Conservation (phyloP, 1,140 invertebrate genomes). For the Lasioglossum baleicum region DNA sequence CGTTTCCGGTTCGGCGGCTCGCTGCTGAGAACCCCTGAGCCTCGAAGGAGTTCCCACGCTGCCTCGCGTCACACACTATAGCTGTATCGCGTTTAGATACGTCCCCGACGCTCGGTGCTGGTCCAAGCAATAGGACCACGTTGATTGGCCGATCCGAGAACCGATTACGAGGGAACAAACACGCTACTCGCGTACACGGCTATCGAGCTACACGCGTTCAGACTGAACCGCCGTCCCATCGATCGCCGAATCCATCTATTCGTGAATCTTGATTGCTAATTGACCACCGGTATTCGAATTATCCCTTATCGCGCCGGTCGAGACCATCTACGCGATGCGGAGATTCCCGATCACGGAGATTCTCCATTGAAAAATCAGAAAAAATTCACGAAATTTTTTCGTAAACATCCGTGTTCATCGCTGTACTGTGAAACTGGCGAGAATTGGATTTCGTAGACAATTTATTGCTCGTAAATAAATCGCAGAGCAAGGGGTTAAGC, state of each 20-base stretch:
- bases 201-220: not conserved
- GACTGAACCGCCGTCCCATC: not conserved
- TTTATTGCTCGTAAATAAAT: too few relatives aligned
- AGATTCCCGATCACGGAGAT: too few relatives aligned
- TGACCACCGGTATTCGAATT: not conserved
- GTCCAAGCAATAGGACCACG: conserved; percentile 55
- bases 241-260: not conserved
- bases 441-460: too few relatives aligned
- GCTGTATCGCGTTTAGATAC: conserved; percentile 66
- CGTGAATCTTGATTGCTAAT: not conserved
- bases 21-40: conserved; percentile 63
- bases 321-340: too few relatives aligned
- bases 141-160: conserved; percentile 66
- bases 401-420: too few relatives aligned
- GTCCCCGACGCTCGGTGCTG: conserved; percentile 39
- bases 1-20: conserved; percentile 38
- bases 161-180: conserved; percentile 55
- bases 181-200: conserved; percentile 14
- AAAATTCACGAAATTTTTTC: too few relatives aligned
- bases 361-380: too few relatives aligned
- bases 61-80: conserved; percentile 57
- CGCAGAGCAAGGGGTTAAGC: too few relatives aligned
- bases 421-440: too few relatives aligned
- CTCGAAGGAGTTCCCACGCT: conserved; percentile 73
- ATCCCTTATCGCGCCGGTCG: not conserved